Evolutionary conservation across 2,888 invertebrate genomes (phyloP), one percentile per base, ranked within the genome.

Genomic region (Seira ritae): DNA sequence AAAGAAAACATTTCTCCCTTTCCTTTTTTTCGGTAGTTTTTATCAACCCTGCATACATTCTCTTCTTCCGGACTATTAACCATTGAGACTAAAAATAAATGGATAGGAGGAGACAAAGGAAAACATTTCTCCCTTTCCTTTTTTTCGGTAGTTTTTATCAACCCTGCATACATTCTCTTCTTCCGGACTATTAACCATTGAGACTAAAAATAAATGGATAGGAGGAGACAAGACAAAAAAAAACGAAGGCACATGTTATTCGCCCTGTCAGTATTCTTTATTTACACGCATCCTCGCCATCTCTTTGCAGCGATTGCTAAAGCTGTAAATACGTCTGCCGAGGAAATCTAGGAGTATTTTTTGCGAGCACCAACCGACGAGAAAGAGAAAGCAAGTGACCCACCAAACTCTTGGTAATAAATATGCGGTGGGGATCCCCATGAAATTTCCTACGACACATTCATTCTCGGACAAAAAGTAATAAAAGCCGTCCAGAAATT

Each of bases 41-140:
- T 55, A 55, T 12, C 55, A 55, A 55, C 55, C 15, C 17, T 55
- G n/a, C 15, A n/a, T n/a, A n/a, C 55, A 80, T 65, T 42, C 74
- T 62, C 73, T 80, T 62, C 73, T 80, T 80, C 80, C 74, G 69
- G 74, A 31, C 80, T 74, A 70, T 80, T 80, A 55, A 80, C 72
- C 73, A 80, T 68, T 23, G n/a, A 72, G 68, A 42, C 68, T 66
- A 70, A 17, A n/a, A 60, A 69, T 1, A 19, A n/a, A 68, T 17
- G 37, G 8, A 22, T 66, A 66, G 12, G 23, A 22, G 42, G 8
- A 19, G 10, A 12, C 19, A 65, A 65, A 20, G 10, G 65, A 65
- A 65, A 65, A 65, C 3, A 19, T 19, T 1, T 65, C 66, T 66
- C 20, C 15, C 24, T 22, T 10, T 20, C 15, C 12, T 10, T 22